Evolutionary conservation across 2,888 invertebrate genomes (phyloP).

Genomic region (Subacronicta megacephala): DNA sequence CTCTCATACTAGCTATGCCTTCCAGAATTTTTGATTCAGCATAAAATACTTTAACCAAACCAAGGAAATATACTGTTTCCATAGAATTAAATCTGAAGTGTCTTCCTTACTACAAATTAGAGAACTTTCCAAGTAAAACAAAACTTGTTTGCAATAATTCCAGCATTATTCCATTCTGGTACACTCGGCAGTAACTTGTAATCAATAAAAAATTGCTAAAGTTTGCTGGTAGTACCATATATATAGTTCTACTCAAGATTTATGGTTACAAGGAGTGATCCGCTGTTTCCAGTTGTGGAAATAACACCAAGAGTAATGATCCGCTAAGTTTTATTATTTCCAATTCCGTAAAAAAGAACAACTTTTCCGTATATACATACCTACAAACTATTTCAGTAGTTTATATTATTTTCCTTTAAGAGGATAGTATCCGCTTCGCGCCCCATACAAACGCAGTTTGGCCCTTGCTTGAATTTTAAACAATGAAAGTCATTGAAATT

Average conservation of each 20-base stretch:
- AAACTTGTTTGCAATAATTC: conserved; percentile 34
- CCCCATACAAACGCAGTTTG: no score
- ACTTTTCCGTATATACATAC: no score
- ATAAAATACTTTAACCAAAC: background rate
- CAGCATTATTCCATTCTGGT: conserved; percentile 39
- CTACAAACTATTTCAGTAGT: no score
- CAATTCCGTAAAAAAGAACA: background rate
- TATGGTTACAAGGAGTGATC: conserved; percentile 32
- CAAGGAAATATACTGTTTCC: no score
- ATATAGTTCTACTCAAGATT: conserved; percentile 36
- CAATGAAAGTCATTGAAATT: no score
- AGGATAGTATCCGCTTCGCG: no score
- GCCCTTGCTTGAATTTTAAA: no score
- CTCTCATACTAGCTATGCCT: no score
- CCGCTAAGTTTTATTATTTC: conserved; percentile 1
- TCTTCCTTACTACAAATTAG: conserved; percentile 9
- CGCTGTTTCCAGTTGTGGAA: conserved; percentile 9
- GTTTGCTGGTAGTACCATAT: conserved; percentile 24
- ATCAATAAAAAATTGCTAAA: conserved; percentile 44
- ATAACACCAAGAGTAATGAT: conserved; percentile 30
- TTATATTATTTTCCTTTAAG: no score
- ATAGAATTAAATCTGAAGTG: conserved; percentile 22
- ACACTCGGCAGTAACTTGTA: conserved; percentile 32
- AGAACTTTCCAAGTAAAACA: conserved; percentile 37
- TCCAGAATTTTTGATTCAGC: background rate